Evolutionary conservation across 2,888 invertebrate genomes (phyloP).

Genomic region (Tetheella fluctuosa): DNA sequence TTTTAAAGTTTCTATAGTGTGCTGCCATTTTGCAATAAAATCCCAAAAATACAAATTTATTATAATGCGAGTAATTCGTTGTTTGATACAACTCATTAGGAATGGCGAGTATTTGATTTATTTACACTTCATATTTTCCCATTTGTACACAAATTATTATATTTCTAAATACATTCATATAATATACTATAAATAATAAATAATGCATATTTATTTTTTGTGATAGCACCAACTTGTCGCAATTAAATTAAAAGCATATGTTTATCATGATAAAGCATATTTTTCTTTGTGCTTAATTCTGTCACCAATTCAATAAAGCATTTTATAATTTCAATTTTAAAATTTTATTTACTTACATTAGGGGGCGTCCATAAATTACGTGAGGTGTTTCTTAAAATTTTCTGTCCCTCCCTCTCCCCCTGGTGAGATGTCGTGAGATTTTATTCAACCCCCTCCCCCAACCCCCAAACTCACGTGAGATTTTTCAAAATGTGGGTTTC

Average conservation of each 20-base stretch:
- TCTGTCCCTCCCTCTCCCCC: no score
- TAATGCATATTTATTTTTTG: background rate
- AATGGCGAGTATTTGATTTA: background rate
- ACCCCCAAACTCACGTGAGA: no score
- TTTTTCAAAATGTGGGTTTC: no score
- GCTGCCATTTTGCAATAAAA: background rate
- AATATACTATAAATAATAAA: background rate
- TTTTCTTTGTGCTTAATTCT: background rate
- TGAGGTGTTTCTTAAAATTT: no score
- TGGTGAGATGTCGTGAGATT: no score
- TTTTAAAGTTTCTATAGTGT: no score
- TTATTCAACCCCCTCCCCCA: no score
- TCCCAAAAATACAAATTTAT: background rate
- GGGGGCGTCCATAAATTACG: no score
- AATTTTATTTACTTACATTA: no score
- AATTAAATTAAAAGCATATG: background rate
- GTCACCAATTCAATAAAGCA: background rate
- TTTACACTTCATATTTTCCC: background rate
- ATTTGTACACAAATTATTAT: background rate
- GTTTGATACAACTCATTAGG: background rate
- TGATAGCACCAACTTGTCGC: background rate
- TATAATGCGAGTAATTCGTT: background rate
- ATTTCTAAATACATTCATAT: background rate
- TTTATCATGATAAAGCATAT: background rate
- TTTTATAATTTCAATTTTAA: background rate